Percentiles rank a stretch among this genome's conserved stretches.
phyloP scores from a whole-genome alignment of 2,113 vertebrate species.

The Tetrao urogallus region DNA sequence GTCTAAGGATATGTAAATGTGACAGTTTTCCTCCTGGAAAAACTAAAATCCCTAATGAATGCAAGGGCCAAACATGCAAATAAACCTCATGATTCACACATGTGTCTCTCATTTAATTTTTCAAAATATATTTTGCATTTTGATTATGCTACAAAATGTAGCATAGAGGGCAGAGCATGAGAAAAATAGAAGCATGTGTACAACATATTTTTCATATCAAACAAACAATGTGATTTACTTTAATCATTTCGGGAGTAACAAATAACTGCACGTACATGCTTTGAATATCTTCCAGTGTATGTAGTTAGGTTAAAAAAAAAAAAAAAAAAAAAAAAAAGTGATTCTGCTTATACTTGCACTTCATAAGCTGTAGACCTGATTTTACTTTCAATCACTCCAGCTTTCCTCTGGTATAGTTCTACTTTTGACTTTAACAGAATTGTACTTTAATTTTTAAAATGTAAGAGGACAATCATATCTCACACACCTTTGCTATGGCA shows the following conservation, averaged over 20 bases:
- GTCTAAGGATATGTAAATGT: slow-evolving; percentile 57
- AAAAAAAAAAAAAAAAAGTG: neutral
- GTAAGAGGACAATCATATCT: neutral
- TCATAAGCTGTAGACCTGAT: neutral
- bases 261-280: slow-evolving; percentile 54
- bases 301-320: slow-evolving; percentile 36
- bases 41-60: slow-evolving; percentile 59
- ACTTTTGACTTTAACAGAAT: neutral
- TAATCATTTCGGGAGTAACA: slow-evolving; percentile 62
- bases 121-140: slow-evolving; percentile 77
- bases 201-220: slow-evolving; percentile 75
- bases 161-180: slow-evolving; percentile 27
- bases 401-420: neutral
- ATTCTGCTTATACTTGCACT: neutral
- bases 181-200: slow-evolving; percentile 39
- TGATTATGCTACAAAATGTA: slow-evolving; percentile 62
- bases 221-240: slow-evolving; percentile 70
- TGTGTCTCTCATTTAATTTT: slow-evolving; percentile 68
- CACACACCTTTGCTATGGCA: neutral
- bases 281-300: slow-evolving; percentile 54
- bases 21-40: slow-evolving; percentile 39
- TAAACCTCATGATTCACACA: slow-evolving; percentile 69
- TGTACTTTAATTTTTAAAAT: slow-evolving; percentile 6
- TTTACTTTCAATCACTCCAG: neutral
- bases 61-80: slow-evolving; percentile 69